These are phyloP conservation scores for Tineola bisselliella DNA, from an alignment of 2,888 invertebrate species.

Conservation along the genomic window DNA sequence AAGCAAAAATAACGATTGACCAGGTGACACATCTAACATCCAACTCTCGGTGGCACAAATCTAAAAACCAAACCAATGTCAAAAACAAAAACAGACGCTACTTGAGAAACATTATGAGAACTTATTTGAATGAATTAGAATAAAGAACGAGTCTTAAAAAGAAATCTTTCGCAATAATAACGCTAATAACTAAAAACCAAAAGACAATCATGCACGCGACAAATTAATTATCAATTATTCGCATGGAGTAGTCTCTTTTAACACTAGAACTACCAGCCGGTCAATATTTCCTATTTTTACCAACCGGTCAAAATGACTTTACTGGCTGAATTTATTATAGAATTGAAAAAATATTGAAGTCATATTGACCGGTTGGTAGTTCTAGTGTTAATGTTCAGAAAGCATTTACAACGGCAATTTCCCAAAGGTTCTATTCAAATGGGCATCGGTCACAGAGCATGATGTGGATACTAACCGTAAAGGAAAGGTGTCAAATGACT, in stretches of 20 bases:
- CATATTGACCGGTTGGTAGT: no score
- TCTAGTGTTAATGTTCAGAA: no score
- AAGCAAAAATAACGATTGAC: not conserved
- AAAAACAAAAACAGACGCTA: not conserved
- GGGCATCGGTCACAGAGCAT: not conserved
- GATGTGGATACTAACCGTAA: not conserved
- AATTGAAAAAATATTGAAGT: no score
- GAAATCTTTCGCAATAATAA: not conserved
- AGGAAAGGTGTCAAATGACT: not conserved
- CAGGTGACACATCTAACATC: not conserved
- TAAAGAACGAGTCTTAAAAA: not conserved
- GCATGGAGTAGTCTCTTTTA: not conserved
- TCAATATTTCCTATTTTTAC: no score
- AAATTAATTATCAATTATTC: not conserved
- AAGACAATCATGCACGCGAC: not conserved
- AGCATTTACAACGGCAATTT: not conserved
- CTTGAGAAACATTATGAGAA: not conserved
- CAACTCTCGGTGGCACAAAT: not conserved
- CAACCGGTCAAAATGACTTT: no score
- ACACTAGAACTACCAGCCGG: no score
- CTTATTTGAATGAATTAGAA: not conserved
- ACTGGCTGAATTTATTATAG: no score
- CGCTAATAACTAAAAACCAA: not conserved
- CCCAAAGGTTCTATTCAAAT: not conserved
- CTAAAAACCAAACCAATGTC: not conserved